These are phyloP conservation scores for Callyntrura sp. DNA, from an alignment of 2,888 invertebrate genomes.

Conservation along the genomic window DNA sequence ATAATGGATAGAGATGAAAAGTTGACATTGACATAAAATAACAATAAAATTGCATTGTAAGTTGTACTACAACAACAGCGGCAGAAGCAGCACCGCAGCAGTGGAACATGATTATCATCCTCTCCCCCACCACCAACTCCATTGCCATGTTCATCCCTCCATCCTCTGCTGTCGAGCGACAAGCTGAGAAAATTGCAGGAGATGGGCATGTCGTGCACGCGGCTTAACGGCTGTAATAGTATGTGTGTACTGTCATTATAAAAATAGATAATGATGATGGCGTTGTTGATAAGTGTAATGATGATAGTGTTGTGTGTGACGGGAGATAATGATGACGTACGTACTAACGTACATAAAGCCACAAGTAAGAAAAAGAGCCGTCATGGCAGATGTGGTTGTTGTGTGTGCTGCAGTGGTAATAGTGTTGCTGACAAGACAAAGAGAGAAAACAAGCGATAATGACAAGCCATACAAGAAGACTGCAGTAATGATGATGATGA, in stretches of 20 bases:
- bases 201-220: background rate
- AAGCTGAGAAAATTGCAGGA: background rate
- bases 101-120: background rate
- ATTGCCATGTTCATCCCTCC: background rate
- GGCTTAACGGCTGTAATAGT: background rate
- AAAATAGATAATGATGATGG: conserved; percentile 23
- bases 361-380: background rate
- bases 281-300: conserved; percentile 9
- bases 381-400: conserved; percentile 12
- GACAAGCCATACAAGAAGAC: conserved; percentile 2
- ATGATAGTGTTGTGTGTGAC: conserved; percentile 26
- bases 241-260: background rate
- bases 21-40: conserved; percentile 75
- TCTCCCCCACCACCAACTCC: background rate
- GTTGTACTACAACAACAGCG: too few species aligned
- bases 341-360: background rate
- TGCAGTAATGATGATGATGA: background rate
- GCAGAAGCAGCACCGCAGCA: background rate
- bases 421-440: conserved; percentile 21
- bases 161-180: background rate
- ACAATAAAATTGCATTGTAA: conserved; percentile 69
- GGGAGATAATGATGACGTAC: conserved; percentile 40
- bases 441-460: conserved; percentile 36
- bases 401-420: background rate
- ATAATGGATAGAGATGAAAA: conserved; percentile 41